Evolutionary conservation across 2,888 invertebrate species (phyloP).

Genomic region (Drosophila mulleri): DNA sequence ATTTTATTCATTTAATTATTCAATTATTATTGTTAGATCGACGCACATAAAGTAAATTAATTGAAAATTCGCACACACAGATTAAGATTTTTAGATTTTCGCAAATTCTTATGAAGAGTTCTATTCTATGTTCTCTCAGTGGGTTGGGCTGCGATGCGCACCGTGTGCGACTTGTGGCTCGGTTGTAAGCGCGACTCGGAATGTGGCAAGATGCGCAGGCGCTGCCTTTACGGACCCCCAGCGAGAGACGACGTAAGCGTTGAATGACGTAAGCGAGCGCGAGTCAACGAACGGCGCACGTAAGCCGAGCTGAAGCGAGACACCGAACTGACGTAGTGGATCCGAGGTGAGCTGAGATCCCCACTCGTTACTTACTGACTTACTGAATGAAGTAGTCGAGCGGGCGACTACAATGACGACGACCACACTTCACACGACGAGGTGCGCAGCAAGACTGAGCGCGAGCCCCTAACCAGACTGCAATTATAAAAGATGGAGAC

Average conservation of each 20-base stretch:
- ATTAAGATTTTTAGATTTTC: constrained; percentile 36
- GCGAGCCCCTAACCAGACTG: constrained; percentile 59
- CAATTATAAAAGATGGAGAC: constrained; percentile 62
- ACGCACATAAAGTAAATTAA: constrained; percentile 31
- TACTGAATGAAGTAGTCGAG: constrained; percentile 32
- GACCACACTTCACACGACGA: constrained; percentile 84
- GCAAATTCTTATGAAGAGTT: constrained; percentile 32
- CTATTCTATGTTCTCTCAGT: constrained; percentile 20
- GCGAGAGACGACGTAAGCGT: constrained; percentile 61
- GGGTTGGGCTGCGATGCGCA: constrained; percentile 61
- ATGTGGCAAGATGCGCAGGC: constrained; percentile 82
- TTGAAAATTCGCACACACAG: constrained; percentile 16
- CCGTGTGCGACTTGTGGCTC: constrained; percentile 76
- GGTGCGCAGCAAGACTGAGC: constrained; percentile 85
- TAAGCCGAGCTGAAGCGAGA: constrained; percentile 58
- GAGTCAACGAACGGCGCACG: constrained; percentile 56
- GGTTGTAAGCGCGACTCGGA: constrained; percentile 84
- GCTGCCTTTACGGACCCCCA: constrained; percentile 71
- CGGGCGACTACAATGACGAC: constrained; percentile 46
- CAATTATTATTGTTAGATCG: constrained; percentile 19
- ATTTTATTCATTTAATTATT: constrained; percentile 10
- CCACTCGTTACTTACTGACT: constrained; percentile 44
- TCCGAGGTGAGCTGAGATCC: constrained; percentile 13
- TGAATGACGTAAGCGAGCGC: constrained; percentile 57
- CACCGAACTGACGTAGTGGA: constrained; percentile 18